Conservation (phyloP, 2,888 invertebrate species). For the Baronia brevicornis region DNA sequence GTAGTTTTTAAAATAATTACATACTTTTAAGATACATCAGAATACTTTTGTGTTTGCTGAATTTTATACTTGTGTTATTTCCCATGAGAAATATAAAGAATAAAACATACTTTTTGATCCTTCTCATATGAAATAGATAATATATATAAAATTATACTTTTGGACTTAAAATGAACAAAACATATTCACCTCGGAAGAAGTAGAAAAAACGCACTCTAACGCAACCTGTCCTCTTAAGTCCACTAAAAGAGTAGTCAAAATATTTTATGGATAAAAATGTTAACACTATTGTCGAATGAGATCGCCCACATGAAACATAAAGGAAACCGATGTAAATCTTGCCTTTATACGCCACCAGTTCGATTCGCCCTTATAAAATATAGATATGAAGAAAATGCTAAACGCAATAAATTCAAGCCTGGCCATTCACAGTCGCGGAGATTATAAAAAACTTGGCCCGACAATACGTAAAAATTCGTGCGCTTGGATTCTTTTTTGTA, state of each 20-base stretch:
- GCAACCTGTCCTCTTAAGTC: slow-evolving; percentile 36
- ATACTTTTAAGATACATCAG: too few species aligned
- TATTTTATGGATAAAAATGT: slow-evolving; percentile 69
- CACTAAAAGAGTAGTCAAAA: slow-evolving; percentile 68
- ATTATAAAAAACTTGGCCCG: slow-evolving; percentile 34
- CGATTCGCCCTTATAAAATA: slow-evolving; percentile 56
- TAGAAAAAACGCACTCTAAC: slow-evolving; percentile 10
- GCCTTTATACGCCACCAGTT: slow-evolving; percentile 50
- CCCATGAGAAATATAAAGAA: too few species aligned
- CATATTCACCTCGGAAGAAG: slow-evolving; percentile 2
- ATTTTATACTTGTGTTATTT: too few species aligned
- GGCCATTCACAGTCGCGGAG: slow-evolving; percentile 34
- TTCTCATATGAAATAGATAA: too few species aligned
- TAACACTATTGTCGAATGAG: slow-evolving; percentile 69
- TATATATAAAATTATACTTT: too few species aligned
- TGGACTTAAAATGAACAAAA: not conserved
- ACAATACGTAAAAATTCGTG: slow-evolving; percentile 45
- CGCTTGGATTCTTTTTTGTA: slow-evolving; percentile 36
- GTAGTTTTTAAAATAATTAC: slow-evolving; percentile 6
- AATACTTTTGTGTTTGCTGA: too few species aligned
- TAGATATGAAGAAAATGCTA: slow-evolving; percentile 62
- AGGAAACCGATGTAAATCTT: slow-evolving; percentile 60
- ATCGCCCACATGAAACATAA: slow-evolving; percentile 61
- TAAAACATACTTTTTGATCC: too few species aligned
- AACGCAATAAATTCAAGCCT: slow-evolving; percentile 55